phyloP scores from a whole-genome alignment of 2,888 invertebrate genomes.

The Sericinus montela region DNA sequence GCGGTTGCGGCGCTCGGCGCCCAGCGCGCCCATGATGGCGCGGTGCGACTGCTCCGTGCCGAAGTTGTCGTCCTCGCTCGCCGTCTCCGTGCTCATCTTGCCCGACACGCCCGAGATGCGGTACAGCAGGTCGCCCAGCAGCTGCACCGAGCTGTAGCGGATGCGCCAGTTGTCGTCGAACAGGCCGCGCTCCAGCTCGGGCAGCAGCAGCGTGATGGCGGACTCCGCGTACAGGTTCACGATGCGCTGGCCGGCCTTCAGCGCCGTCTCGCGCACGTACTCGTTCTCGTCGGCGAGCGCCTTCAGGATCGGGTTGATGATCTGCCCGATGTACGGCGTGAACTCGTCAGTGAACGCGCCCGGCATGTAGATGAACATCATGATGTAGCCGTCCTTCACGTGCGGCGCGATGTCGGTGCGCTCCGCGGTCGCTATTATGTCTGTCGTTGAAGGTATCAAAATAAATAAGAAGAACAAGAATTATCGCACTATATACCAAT shows the following conservation, averaged over 20 bases:
- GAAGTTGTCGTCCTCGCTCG: slow-evolving; percentile 99
- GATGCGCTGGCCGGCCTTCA: slow-evolving; percentile 97
- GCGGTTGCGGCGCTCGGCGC: slow-evolving; percentile 92
- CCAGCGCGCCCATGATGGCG: slow-evolving; percentile 93
- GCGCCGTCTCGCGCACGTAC: slow-evolving; percentile 97
- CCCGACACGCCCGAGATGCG: slow-evolving; percentile 98
- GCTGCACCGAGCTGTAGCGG: slow-evolving; percentile 94
- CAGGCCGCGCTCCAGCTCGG: slow-evolving; percentile 95
- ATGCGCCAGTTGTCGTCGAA: slow-evolving; percentile 99
- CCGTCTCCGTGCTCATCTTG: slow-evolving; percentile 99
- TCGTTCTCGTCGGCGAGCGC: slow-evolving; percentile 99
- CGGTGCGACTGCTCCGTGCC: slow-evolving; percentile 97
- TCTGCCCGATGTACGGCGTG: slow-evolving; percentile 96
- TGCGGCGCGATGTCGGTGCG: slow-evolving; percentile 96
- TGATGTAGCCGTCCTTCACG: slow-evolving; percentile 99
- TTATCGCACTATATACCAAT: no score
- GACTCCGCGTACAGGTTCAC: slow-evolving; percentile 98
- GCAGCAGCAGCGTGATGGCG: slow-evolving; percentile 94
- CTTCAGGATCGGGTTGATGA: slow-evolving; percentile 97
- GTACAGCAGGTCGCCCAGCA: slow-evolving; percentile 96
- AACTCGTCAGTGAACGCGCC: slow-evolving; percentile 97
- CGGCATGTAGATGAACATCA: slow-evolving; percentile 99
- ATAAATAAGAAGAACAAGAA: no score
- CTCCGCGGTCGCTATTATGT: slow-evolving; percentile 96
- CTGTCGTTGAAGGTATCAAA: slow-evolving; percentile 45